phyloP scores from a whole-genome alignment of 2,113 vertebrate species.

The Oryzias celebensis region DNA sequence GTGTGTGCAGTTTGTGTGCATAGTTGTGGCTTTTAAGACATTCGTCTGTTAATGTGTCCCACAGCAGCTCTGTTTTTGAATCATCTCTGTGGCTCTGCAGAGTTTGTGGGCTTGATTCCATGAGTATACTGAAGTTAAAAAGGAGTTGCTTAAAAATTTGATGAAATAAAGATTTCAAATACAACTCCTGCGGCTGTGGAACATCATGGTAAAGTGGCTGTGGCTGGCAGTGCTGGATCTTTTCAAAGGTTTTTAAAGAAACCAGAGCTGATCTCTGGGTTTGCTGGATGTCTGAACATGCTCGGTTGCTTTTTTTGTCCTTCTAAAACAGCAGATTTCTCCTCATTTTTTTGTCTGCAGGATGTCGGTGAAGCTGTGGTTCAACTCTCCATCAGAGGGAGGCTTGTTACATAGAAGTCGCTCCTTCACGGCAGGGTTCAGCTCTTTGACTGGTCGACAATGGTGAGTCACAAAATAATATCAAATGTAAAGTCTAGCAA shows the following conservation, averaged over 20 bases:
- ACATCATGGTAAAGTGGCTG: not conserved
- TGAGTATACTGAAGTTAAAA: conserved; percentile 1
- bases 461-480: conserved; percentile 52
- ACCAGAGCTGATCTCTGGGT: too few relatives aligned
- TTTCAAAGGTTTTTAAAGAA: too few relatives aligned
- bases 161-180: not conserved
- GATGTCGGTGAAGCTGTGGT: conserved; percentile 81
- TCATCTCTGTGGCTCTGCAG: conserved; percentile 7
- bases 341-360: conserved; percentile 19
- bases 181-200: not conserved
- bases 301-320: not conserved
- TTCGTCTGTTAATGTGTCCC: conserved; percentile 25
- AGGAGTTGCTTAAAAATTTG: not conserved
- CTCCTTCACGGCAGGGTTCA: conserved; percentile 74
- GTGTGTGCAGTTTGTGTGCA: conserved; percentile 10
- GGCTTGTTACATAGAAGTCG: conserved; percentile 69
- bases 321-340: not conserved
- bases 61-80: conserved; percentile 24
- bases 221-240: not conserved
- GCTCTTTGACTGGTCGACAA: conserved; percentile 63
- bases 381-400: conserved; percentile 68
- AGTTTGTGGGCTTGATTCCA: not conserved
- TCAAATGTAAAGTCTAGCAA: too few relatives aligned
- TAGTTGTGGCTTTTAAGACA: conserved; percentile 17
- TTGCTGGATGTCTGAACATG: not conserved